Base-by-base conservation (phyloP, 2,113 vertebrate genomes). In the Anas platyrhynchos region DNA sequence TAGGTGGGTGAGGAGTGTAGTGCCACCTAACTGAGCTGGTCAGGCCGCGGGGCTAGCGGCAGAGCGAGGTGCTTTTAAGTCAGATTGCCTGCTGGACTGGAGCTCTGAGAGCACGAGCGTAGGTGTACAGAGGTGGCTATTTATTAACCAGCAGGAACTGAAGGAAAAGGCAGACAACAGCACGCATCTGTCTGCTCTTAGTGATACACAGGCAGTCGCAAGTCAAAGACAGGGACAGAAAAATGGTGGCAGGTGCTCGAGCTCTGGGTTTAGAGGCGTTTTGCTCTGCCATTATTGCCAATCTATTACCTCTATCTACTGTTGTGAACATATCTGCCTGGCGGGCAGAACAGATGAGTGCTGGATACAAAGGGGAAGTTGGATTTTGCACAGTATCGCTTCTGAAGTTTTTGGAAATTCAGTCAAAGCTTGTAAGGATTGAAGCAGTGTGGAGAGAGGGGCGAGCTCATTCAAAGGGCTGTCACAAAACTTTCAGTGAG, bases 181-280 rank as follows among this genome's bases (percentile, higher is more conserved):
- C 73, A 17, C 0, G 0, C 31, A 4, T 16, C 43, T 14, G 62
- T 2, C 11, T 8, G 9, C 9, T 11, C 9, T 11, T 21, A 5
- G 66, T 1, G 2, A 6, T 5, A 34, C 7, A 50, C 48, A 16
- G 56, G 76, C 76, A 81, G 61, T 20, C 2, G 0, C 1, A 2
- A 5, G 48, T 2, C 48, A 41, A 6, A 38, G 62, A 34, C 52
- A 58, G 77, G 26, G 59, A 9, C 1, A 82, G 73, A 13, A 41
- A 18, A 5, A 2, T 1, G 7, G n/a, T 6, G 54, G 26, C 12
- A 0, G 0, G 21, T 9, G 38, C 9, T 55, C 2, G 59, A 59
- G 74, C 41, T 22, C 44, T 1, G 48, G 25, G 16, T 5, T 0
- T 8, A 11, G 62, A 65, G 50, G 25, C 18, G 58, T 62, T 36